phyloP scores from a whole-genome alignment of 2,797 vertebrate genomes.

The Tamandua tetradactyla region DNA sequence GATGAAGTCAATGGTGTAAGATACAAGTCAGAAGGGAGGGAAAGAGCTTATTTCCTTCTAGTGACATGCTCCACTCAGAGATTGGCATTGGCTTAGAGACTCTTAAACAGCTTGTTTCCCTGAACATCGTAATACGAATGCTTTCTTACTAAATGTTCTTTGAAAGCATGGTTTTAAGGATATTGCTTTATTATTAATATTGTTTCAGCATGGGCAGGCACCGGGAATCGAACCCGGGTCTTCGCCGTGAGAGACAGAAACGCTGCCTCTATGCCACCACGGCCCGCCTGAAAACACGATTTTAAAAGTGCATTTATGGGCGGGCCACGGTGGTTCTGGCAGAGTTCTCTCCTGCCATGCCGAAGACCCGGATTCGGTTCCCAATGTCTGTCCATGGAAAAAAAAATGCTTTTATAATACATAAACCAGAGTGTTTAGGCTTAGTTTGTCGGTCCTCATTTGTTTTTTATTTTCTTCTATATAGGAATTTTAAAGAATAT shows the following conservation, averaged over 20 bases:
- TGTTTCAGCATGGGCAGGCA: too few relatives aligned
- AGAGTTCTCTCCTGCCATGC: too few relatives aligned
- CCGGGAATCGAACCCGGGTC: too few relatives aligned
- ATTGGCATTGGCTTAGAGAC: not conserved
- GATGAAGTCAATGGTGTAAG: not conserved
- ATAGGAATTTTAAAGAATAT: not conserved
- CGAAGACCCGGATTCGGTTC: too few relatives aligned
- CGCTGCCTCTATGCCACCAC: too few relatives aligned
- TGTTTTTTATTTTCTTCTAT: not conserved
- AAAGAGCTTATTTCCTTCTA: not conserved
- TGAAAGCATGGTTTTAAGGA: not conserved
- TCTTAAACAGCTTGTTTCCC: not conserved
- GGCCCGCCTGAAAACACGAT: too few relatives aligned
- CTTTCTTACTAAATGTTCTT: not conserved
- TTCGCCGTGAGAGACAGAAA: too few relatives aligned
- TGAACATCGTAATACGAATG: not conserved
- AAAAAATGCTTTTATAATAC: not conserved
- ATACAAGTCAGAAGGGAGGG: not conserved
- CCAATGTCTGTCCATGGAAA: too few relatives aligned
- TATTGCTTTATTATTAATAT: too few relatives aligned
- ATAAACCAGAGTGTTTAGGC: not conserved
- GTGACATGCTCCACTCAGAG: too few relatives aligned
- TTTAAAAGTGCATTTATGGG: too few relatives aligned
- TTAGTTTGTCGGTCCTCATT: not conserved
- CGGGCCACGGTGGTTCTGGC: too few relatives aligned